Base-by-base conservation (phyloP, 2,888 invertebrate species). In the Limulus polyphemus region DNA sequence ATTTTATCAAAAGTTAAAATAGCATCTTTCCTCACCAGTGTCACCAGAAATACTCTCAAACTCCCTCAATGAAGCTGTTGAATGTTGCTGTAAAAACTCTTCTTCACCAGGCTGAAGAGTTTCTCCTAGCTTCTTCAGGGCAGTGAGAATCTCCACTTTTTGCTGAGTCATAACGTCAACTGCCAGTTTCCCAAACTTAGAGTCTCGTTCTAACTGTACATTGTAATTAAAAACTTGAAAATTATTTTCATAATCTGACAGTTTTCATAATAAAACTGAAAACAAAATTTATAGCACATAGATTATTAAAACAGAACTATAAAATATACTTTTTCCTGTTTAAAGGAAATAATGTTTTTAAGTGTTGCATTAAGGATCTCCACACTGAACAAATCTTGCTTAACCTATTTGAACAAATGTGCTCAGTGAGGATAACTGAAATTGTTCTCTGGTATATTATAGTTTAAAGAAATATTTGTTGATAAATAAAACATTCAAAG, bases 131-230 rank as follows among this genome's bases (percentile, higher is more conserved):
- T 78, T 79, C 67, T 77, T 76, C 64, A 80, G 69, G 11, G 79
- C 79, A 50, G 75, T 75, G 51, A 80, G 68, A 56, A 80, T 78
- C 71, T 80, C 80, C 32, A 78, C 74, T 73, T 81, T 82, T 73
- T 82, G 82, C 69, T 78, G 78, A 52, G 80, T 80, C 60, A 78
- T 77, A 47, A 72, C 72, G 55, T 80, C 79, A 64, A 72, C 70
- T 49, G 75, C 74, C 47, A 83, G 71, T 75, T 83, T 83, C 46
- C 83, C 84, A 47, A 84, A 77, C 73, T 83, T 83, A 12, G 78
- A 73, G 72, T 84, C 83, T 69, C 83, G 77, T 56, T 83, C 82
- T 50, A 78, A 71, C 69, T 70, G 51, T 1, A 61, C 55, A 56
- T 17, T 10, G 11, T 57, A 49, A 7, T 17, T 17, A 11, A 47